Percentiles rank a stretch among this genome's conserved stretches.
Conservation (phyloP, 2,113 vertebrate species). For the Synchiropus splendidus region DNA sequence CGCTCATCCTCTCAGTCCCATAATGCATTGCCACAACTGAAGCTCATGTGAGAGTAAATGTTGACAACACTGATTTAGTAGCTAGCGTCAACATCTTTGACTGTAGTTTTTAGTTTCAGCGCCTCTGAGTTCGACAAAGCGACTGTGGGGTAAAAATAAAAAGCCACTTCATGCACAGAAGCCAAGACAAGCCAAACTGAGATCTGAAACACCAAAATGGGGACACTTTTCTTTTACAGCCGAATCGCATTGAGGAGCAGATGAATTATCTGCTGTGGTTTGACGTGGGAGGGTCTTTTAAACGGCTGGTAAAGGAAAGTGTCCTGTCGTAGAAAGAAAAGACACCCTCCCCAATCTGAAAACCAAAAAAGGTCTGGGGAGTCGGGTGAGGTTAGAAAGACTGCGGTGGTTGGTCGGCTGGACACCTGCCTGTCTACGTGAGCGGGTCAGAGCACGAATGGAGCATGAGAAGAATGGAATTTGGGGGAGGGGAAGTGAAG, state of each 20-base stretch:
- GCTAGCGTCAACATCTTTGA: too few species aligned
- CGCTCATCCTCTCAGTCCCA: too few species aligned
- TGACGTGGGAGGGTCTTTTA: too few species aligned
- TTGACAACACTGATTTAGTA: too few species aligned
- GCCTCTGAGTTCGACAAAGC: too few species aligned
- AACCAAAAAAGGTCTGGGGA: conserved; percentile 46
- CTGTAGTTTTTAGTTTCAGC: too few species aligned
- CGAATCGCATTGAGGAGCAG: too few species aligned
- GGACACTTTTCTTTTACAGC: conserved; percentile 38
- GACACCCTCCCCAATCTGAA: conserved; percentile 42
- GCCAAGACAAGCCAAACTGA: conserved; percentile 55
- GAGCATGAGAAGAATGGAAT: conserved; percentile 65
- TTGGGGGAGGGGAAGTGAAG: conserved; percentile 34
- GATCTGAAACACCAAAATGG: conserved; percentile 17
- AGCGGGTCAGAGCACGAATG: conserved; percentile 67
- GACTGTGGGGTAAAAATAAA: conserved; percentile 1
- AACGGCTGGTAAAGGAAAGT: conserved; percentile 30
- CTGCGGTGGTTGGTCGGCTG: conserved; percentile 49
- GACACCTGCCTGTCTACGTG: conserved; percentile 89
- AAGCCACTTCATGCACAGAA: conserved; percentile 60
- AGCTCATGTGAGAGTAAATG: background rate
- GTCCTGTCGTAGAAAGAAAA: conserved; percentile 22
- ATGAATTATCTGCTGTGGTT: too few species aligned
- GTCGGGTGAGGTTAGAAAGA: conserved; percentile 58
- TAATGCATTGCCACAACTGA: background rate